A percentile compares a stretch with the other conserved stretches of the same genome.
phyloP scores from a whole-genome alignment of 2,797 vertebrate genomes.

The Melanotaenia trifasciata region DNA sequence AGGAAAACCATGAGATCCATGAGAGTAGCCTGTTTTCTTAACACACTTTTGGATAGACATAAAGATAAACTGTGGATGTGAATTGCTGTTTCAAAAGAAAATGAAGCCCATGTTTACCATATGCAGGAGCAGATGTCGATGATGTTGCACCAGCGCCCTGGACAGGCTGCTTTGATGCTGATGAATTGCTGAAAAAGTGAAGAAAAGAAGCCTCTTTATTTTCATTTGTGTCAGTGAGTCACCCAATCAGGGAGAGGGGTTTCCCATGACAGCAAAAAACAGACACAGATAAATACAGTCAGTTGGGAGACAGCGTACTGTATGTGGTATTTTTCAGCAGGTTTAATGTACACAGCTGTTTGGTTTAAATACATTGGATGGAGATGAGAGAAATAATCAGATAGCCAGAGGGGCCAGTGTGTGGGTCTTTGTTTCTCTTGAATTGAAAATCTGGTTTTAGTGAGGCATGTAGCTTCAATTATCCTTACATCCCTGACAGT shows the following conservation, averaged over 20 bases:
- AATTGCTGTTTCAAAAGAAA: slow-evolving; percentile 6
- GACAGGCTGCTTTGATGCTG: slow-evolving; percentile 61
- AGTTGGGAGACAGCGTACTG: neutral
- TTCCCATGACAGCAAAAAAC: slow-evolving; percentile 31
- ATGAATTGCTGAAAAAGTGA: slow-evolving; percentile 57
- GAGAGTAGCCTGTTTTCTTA: neutral
- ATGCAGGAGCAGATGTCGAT: slow-evolving; percentile 50
- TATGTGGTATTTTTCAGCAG: slow-evolving; percentile 3
- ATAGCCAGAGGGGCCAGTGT: slow-evolving; percentile 18
- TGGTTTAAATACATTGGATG: slow-evolving; percentile 10
- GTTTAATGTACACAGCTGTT: slow-evolving; percentile 40
- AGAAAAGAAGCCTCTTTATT: slow-evolving; percentile 16
- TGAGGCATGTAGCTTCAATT: slow-evolving; percentile 15
- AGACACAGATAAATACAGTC: neutral
- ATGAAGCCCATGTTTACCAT: slow-evolving; percentile 61
- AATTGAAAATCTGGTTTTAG: slow-evolving; percentile 39
- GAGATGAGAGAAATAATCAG: slow-evolving; percentile 38
- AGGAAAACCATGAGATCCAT: slow-evolving; percentile 53
- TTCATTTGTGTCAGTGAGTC: slow-evolving; percentile 13
- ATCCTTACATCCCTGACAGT: slow-evolving; percentile 7
- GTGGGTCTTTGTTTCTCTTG: slow-evolving; percentile 15
- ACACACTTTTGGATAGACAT: slow-evolving; percentile 3
- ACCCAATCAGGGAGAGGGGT: neutral
- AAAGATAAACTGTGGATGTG: slow-evolving; percentile 9
- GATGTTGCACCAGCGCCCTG: slow-evolving; percentile 48